phyloP scores from a whole-genome alignment of 2,113 vertebrate species.

The Salvelinus namaycush region DNA sequence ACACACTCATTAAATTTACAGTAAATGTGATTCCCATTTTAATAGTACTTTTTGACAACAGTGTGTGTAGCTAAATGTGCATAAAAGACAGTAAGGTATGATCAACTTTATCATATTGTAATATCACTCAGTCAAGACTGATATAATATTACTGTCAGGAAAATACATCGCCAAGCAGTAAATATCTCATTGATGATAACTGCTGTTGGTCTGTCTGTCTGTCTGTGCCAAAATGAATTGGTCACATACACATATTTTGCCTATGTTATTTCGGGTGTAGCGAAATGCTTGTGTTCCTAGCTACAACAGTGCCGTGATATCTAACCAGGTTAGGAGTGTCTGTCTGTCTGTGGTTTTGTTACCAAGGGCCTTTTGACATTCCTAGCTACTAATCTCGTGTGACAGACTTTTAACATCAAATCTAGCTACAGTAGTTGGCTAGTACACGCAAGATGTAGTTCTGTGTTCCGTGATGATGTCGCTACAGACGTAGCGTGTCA shows the following conservation, averaged over 20 bases:
- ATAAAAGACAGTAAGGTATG: neutral
- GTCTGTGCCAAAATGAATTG: constrained; percentile 28
- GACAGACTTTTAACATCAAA: neutral
- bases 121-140: too few relatives aligned
- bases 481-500: neutral
- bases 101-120: neutral
- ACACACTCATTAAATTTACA: too few relatives aligned
- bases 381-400: neutral
- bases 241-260: neutral
- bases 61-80: neutral
- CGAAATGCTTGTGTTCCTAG: too few relatives aligned
- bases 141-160: too few relatives aligned
- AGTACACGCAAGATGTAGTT: too few relatives aligned
- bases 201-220: constrained; percentile 7
- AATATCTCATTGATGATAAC: neutral
- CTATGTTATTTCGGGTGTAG: neutral
- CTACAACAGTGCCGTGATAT: too few relatives aligned
- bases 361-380: constrained; percentile 5
- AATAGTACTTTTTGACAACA: neutral
- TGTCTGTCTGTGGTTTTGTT: neutral
- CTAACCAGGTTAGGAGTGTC: neutral
- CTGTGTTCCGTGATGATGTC: too few relatives aligned
- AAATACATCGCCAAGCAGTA: neutral
- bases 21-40: neutral
- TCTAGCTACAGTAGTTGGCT: too few relatives aligned